Percentiles rank a stretch among this genome's conserved stretches.
phyloP scores from a whole-genome alignment of 23 tunicate genomes.

The Ascidia mentula region DNA sequence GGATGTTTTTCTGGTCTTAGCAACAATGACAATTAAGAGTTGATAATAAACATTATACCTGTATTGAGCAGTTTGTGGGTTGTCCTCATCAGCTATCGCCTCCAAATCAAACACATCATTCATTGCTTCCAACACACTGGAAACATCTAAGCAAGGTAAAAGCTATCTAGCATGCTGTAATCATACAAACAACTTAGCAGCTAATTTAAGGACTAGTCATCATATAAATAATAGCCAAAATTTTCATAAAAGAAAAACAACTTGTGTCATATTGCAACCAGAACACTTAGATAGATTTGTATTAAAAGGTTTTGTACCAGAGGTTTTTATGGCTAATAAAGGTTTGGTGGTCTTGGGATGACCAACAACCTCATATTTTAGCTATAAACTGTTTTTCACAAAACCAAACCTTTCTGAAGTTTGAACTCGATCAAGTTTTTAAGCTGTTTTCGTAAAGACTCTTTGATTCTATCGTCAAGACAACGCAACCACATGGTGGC shows the following conservation, averaged over 20 bases:
- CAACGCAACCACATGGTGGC: constrained; percentile 53
- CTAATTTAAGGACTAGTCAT: no score
- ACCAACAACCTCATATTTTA: no score
- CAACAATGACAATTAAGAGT: not conserved
- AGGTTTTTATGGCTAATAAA: no score
- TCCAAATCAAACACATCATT: constrained; percentile 6
- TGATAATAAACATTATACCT: constrained; percentile 12
- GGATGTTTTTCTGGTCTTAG: not conserved
- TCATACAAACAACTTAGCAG: no score
- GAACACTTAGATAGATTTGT: no score
- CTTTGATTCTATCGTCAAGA: constrained; percentile 47
- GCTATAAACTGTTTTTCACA: no score
- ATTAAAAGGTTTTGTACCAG: no score
- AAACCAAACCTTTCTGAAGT: constrained; percentile 25
- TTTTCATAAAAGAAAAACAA: no score
- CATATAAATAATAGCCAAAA: no score
- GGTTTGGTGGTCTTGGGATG: no score
- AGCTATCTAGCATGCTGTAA: no score
- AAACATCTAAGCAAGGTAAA: not conserved
- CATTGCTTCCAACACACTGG: constrained; percentile 7
- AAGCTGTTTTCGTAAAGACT: constrained; percentile 22
- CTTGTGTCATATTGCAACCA: no score
- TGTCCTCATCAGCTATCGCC: not conserved
- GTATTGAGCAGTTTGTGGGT: not conserved
- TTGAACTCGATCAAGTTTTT: constrained; percentile 20